phyloP scores from a whole-genome alignment of 2,888 invertebrate genomes.

The Drosophila pseudotalamancana region DNA sequence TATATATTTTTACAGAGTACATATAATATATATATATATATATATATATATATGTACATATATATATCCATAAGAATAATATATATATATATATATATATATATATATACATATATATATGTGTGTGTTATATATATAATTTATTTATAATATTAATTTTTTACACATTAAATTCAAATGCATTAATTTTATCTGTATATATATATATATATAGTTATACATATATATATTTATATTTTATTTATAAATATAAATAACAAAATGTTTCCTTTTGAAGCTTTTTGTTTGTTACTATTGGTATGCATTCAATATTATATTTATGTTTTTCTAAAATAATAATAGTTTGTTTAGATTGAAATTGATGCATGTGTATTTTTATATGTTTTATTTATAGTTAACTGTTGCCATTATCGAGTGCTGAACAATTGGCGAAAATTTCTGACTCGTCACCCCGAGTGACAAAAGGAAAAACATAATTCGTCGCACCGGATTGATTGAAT shows the following conservation, averaged over 20 bases:
- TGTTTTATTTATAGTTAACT: conserved; percentile 54
- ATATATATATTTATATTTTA: conserved; percentile 58
- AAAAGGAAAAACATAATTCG: conserved; percentile 42
- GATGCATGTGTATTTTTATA: conserved; percentile 27
- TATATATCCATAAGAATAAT: conserved; percentile 44
- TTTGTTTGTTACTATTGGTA: conserved; percentile 44
- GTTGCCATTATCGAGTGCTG: conserved; percentile 74
- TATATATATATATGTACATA: conserved; percentile 45
- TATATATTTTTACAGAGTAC: conserved; percentile 54
- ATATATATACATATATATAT: conserved; percentile 28
- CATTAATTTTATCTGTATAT: conserved; percentile 60
- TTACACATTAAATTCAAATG: conserved; percentile 71
- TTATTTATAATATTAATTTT: conserved; percentile 69
- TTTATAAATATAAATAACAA: conserved; percentile 82
- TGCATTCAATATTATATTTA: conserved; percentile 43
- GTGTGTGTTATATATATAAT: conserved; percentile 32
- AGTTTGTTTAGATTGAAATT: conserved; percentile 39
- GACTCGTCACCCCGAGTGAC: conserved; percentile 40
- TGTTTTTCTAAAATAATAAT: conserved; percentile 16
- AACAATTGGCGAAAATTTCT: conserved; percentile 75
- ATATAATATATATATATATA: conserved; percentile 52
- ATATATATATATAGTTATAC: no score
- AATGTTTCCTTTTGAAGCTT: conserved; percentile 79
- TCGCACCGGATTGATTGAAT: conserved; percentile 27
- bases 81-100: conserved; percentile 48